Percentiles rank a stretch among this genome's conserved stretches.
Evolutionary conservation across 2,113 vertebrate species (phyloP).

Genomic region (Lasiurus cinereus): DNA sequence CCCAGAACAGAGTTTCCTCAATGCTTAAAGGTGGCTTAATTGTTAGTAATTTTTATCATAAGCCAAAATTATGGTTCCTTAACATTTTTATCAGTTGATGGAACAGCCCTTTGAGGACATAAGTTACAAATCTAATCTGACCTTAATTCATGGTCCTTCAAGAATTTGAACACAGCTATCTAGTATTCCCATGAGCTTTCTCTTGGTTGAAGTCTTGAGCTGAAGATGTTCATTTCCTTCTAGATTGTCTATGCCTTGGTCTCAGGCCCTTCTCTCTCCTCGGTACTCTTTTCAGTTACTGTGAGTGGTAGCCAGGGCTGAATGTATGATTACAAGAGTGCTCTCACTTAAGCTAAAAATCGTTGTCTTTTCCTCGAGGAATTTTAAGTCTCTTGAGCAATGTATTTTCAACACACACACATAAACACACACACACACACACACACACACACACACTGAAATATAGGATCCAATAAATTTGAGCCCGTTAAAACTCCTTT

Average conservation of each 20-base stretch:
- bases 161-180: background rate
- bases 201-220: background rate
- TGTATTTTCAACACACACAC: background rate
- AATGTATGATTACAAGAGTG: background rate
- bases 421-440: background rate
- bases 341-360: background rate
- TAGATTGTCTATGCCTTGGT: background rate
- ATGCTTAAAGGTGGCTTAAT: background rate
- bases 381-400: background rate
- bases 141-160: background rate
- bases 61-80: background rate
- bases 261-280: background rate
- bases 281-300: background rate
- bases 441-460: background rate
- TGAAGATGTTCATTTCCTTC: background rate
- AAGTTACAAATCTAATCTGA: background rate
- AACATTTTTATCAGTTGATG: background rate
- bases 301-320: background rate
- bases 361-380: background rate
- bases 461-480: background rate
- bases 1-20: background rate
- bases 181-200: background rate
- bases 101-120: background rate
- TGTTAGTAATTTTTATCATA: background rate
- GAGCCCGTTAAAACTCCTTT: background rate